phyloP scores from a whole-genome alignment of 2,888 invertebrate genomes.

The Chrysomela aeneicollis region DNA sequence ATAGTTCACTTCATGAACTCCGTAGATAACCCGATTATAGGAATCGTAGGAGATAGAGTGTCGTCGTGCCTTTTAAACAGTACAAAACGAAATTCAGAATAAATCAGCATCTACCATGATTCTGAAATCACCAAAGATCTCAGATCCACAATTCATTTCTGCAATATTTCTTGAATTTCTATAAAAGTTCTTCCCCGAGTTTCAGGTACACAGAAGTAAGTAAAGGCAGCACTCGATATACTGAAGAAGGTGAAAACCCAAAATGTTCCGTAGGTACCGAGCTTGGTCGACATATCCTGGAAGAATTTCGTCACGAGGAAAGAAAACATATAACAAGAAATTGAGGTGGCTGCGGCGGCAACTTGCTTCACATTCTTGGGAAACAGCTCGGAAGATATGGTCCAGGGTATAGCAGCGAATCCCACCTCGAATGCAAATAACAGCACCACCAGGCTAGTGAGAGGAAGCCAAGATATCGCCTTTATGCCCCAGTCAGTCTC shows the following conservation, averaged over 20 bases:
- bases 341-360: slow-evolving; percentile 77
- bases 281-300: slow-evolving; percentile 63
- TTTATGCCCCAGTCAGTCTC: slow-evolving; percentile 57
- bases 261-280: slow-evolving; percentile 73
- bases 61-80: no score
- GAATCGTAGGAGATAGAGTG: no score
- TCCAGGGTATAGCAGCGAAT: slow-evolving; percentile 80
- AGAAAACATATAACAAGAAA: slow-evolving; percentile 75
- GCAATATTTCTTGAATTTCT: slow-evolving; percentile 75
- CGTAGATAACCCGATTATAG: no score
- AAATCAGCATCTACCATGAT: no score
- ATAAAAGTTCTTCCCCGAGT: slow-evolving; percentile 87
- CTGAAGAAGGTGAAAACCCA: slow-evolving; percentile 71
- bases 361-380: slow-evolving; percentile 77
- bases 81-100: no score
- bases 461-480: slow-evolving; percentile 73
- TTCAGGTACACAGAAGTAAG: slow-evolving; percentile 82
- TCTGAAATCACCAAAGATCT: no score
- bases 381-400: slow-evolving; percentile 80
- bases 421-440: slow-evolving; percentile 67
- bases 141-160: not conserved
- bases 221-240: slow-evolving; percentile 72
- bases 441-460: slow-evolving; percentile 74
- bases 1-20: no score
- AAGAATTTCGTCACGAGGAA: slow-evolving; percentile 79